These are phyloP conservation scores for Felis catus DNA, from an alignment of 2,113 vertebrate species.

Conservation along the genomic window DNA sequence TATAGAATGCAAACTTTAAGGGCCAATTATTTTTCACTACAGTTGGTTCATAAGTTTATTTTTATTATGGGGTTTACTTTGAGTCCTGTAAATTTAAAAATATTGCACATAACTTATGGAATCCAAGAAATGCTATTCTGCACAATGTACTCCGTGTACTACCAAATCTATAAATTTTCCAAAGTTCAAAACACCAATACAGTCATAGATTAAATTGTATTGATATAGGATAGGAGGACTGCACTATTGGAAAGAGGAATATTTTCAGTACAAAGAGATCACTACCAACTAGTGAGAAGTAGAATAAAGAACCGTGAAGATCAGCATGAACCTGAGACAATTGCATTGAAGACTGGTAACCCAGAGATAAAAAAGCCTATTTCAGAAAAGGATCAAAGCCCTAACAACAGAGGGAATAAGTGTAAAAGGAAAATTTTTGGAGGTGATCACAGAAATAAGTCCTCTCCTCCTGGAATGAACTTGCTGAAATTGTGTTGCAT, in stretches of 20 bases:
- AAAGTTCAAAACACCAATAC: neutral
- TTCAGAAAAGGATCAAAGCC: constrained; percentile 65
- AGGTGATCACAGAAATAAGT: constrained; percentile 65
- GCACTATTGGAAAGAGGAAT: neutral
- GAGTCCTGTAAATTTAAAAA: neutral
- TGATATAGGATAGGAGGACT: neutral
- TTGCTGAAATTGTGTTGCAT: constrained; percentile 60
- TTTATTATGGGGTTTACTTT: neutral
- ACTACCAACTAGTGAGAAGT: neutral
- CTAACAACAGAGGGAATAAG: neutral
- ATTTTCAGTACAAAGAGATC: constrained; percentile 42
- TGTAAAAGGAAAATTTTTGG: constrained; percentile 57
- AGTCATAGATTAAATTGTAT: neutral
- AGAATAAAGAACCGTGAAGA: constrained; percentile 52
- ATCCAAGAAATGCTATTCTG: neutral
- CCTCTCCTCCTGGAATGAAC: constrained; percentile 47
- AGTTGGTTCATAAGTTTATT: neutral
- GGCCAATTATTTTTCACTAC: neutral
- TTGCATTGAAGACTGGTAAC: constrained; percentile 55
- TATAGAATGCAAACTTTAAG: neutral
- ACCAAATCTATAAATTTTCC: neutral
- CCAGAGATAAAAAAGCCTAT: constrained; percentile 2
- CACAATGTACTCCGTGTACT: neutral
- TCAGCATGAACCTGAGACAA: constrained; percentile 47
- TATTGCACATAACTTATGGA: neutral